Evolutionary conservation across 2,888 invertebrate species (phyloP).

Genomic region (Platycheirus albimanus): DNA sequence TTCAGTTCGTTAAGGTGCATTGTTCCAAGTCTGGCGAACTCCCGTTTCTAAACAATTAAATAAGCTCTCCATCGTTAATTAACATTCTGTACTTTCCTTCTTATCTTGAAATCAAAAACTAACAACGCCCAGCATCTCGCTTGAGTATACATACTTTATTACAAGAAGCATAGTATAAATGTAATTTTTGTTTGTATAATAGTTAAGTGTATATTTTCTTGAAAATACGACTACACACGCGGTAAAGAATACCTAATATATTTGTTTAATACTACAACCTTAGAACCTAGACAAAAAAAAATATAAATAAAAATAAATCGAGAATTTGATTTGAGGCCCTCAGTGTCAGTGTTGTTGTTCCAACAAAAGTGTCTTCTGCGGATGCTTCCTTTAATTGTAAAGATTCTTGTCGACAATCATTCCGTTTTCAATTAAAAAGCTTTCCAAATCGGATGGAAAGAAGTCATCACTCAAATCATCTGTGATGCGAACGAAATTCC

Average conservation of each 20-base stretch:
- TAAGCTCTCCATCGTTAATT: too few species aligned
- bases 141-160: constrained; percentile 41
- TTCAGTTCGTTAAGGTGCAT: too few species aligned
- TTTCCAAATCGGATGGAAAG: constrained; percentile 94
- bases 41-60: too few species aligned
- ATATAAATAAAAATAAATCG: constrained; percentile 46
- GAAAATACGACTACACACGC: constrained; percentile 45
- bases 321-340: constrained; percentile 53
- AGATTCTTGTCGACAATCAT: constrained; percentile 87
- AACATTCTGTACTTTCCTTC: too few species aligned
- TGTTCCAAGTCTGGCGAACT: too few species aligned
- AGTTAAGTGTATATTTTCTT: constrained; percentile 59
- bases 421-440: constrained; percentile 93
- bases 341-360: neutral
- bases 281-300: constrained; percentile 12
- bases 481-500: constrained; percentile 94
- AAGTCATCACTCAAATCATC: constrained; percentile 96
- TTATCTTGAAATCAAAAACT: neutral
- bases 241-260: constrained; percentile 1
- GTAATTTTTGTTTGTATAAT: constrained; percentile 48
- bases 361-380: neutral
- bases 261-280: constrained; percentile 55
- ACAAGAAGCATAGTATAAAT: constrained; percentile 54
- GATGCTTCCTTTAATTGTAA: constrained; percentile 76
- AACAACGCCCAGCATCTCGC: neutral